Percentiles rank a stretch among this genome's conserved stretches.
Evolutionary conservation across 2,888 invertebrate species (phyloP).

Genomic region (Ceratothoa steindachneri): DNA sequence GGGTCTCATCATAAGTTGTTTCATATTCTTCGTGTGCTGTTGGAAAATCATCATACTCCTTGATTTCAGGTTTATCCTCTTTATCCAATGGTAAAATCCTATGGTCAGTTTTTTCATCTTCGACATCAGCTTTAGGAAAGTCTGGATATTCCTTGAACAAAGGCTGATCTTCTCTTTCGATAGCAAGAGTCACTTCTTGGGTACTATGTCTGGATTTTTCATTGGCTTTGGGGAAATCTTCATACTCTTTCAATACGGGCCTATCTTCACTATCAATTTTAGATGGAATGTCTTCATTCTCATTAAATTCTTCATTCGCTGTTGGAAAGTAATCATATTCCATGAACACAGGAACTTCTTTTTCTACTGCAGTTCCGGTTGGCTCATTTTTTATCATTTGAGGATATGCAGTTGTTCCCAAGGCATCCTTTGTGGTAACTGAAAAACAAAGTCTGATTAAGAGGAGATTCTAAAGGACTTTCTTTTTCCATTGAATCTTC

Average conservation of each 20-base stretch:
- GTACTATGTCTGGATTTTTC: background rate
- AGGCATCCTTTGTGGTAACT: too few species aligned
- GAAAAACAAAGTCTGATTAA: too few species aligned
- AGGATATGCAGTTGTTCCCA: too few species aligned
- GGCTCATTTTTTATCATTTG: too few species aligned
- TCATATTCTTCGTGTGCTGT: background rate
- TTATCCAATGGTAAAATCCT: background rate
- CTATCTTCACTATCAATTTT: background rate
- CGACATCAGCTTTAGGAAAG: background rate
- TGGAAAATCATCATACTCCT: background rate
- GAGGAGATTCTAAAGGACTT: too few species aligned
- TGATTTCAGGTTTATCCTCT: background rate
- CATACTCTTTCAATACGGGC: background rate
- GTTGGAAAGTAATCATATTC: conserved; percentile 6
- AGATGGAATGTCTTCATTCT: background rate
- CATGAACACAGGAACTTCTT: background rate
- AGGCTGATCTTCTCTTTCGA: background rate
- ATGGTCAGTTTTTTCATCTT: background rate
- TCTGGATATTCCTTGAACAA: background rate
- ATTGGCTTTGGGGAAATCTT: conserved; percentile 1
- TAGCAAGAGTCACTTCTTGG: background rate
- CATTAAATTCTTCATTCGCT: background rate
- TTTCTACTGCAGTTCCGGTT: background rate
- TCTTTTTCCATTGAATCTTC: too few species aligned
- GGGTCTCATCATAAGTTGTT: background rate